Evolutionary conservation across 2,113 vertebrate genomes (phyloP).

Genomic region (Platysteira castanea): DNA sequence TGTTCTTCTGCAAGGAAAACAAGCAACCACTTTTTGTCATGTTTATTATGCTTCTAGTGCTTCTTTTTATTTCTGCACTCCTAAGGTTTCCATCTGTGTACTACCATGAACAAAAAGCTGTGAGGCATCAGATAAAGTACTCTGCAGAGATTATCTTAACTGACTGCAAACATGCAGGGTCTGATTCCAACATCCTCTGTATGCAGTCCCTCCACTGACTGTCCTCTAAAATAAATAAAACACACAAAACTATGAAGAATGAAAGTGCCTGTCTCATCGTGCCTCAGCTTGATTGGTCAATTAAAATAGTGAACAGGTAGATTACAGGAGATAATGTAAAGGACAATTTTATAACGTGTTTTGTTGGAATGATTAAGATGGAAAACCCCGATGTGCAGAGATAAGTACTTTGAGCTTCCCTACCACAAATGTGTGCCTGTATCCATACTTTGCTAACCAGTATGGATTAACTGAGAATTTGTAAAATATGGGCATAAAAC

Average conservation of each 20-base stretch:
- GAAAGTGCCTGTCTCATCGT: background rate
- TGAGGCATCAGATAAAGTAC: background rate
- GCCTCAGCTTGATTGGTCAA: background rate
- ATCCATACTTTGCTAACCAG: background rate
- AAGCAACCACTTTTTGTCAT: background rate
- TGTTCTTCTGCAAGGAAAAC: background rate
- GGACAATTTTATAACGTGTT: background rate
- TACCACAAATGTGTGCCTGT: accelerated
- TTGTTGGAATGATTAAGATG: background rate
- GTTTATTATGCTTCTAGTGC: background rate
- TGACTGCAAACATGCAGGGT: background rate
- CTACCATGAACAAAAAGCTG: background rate
- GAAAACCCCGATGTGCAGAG: background rate
- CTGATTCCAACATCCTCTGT: background rate
- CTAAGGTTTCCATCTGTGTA: background rate
- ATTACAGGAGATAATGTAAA: background rate
- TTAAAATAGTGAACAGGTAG: background rate
- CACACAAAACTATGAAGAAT: background rate
- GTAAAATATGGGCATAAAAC: background rate
- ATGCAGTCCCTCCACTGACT: background rate
- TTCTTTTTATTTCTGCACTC: background rate
- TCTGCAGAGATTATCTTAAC: background rate
- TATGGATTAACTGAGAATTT: background rate
- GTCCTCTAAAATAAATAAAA: background rate
- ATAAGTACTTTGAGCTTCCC: background rate